These are phyloP conservation scores for Macrotus californicus DNA, from an alignment of 2,113 vertebrate species.

Conservation along the genomic window DNA sequence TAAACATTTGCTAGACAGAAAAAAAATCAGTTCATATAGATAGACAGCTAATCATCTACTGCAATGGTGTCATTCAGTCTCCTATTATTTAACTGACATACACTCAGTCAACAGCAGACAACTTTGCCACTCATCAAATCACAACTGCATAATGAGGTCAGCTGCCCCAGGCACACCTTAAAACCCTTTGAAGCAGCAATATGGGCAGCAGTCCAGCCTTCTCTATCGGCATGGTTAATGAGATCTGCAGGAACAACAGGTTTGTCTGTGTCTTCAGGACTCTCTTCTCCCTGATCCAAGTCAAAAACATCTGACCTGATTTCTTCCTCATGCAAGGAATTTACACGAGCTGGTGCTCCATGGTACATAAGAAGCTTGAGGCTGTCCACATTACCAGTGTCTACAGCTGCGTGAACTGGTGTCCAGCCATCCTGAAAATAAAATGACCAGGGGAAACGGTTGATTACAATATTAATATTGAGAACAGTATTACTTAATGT, in stretches of 20 bases:
- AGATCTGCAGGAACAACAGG: slow-evolving; percentile 82
- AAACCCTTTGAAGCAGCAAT: slow-evolving; percentile 94
- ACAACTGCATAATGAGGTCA: background rate
- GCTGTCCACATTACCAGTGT: slow-evolving; percentile 86
- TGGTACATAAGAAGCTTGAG: slow-evolving; percentile 89
- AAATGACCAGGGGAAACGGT: background rate
- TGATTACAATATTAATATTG: background rate
- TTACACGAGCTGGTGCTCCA: slow-evolving; percentile 37
- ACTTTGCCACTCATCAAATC: background rate
- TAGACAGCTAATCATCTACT: background rate
- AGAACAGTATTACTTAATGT: background rate
- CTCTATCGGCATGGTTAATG: slow-evolving; percentile 89
- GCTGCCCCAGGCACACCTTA: slow-evolving; percentile 84
- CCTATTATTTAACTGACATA: background rate
- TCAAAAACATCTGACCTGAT: slow-evolving; percentile 41
- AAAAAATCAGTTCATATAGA: background rate
- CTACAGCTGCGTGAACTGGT: slow-evolving; percentile 88
- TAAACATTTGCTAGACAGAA: background rate
- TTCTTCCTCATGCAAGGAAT: slow-evolving; percentile 58
- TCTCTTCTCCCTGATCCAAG: slow-evolving; percentile 69
- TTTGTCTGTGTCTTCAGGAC: slow-evolving; percentile 49
- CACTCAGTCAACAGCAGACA: background rate
- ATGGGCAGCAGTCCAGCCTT: slow-evolving; percentile 95
- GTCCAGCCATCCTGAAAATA: slow-evolving; percentile 90
- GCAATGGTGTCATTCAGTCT: background rate